These are phyloP conservation scores for Coleophora flavipennella DNA, from an alignment of 2,888 invertebrate genomes.

Conservation along the genomic window DNA sequence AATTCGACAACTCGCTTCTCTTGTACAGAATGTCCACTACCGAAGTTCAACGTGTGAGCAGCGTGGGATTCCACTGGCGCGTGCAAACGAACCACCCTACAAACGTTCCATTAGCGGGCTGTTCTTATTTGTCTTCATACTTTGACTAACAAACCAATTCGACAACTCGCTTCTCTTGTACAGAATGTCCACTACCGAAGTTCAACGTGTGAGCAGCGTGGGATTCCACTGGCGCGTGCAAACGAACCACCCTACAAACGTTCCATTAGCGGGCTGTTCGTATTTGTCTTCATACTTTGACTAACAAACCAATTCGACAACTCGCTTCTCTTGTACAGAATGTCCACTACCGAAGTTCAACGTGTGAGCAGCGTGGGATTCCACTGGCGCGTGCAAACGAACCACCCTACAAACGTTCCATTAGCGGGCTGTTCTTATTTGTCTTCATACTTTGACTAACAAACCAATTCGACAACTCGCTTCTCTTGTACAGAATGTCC, in stretches of 20 bases:
- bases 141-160: too few species aligned
- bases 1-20: too few species aligned
- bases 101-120: too few species aligned
- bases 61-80: constrained; percentile 43
- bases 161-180: constrained; percentile 21
- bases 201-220: constrained; percentile 34
- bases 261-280: too few species aligned
- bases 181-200: constrained; percentile 20
- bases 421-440: too few species aligned
- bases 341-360: constrained; percentile 21
- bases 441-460: constrained; percentile 62
- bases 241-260: constrained; percentile 45
- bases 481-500: constrained; percentile 21
- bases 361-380: constrained; percentile 38
- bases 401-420: constrained; percentile 39
- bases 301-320: too few species aligned
- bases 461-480: too few species aligned
- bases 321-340: constrained; percentile 20
- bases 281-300: constrained; percentile 62
- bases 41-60: constrained; percentile 31
- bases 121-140: constrained; percentile 57
- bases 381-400: constrained; percentile 53
- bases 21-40: constrained; percentile 19
- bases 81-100: constrained; percentile 49
- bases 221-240: constrained; percentile 48